phyloP scores from a whole-genome alignment of 1,140 invertebrate genomes.

The Plodia interpunctella region DNA sequence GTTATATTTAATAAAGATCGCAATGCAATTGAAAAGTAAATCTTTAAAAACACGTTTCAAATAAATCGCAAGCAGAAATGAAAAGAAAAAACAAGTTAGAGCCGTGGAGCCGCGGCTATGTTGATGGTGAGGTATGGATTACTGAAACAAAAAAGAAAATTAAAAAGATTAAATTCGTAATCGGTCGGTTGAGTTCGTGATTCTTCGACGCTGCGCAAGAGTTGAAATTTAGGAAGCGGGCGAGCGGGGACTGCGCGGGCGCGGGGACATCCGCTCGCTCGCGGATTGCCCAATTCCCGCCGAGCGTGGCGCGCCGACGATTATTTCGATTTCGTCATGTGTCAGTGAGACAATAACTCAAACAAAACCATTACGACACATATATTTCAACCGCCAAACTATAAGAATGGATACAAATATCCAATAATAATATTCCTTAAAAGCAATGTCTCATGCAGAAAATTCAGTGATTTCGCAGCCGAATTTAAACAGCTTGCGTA shows the following conservation, averaged over 20 bases:
- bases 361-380: slow-evolving; percentile 52
- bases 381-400: slow-evolving; percentile 28
- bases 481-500: slow-evolving; percentile 64
- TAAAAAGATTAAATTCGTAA: slow-evolving; percentile 33
- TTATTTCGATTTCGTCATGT: slow-evolving; percentile 53
- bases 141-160: slow-evolving; percentile 46
- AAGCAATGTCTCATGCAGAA: slow-evolving; percentile 58
- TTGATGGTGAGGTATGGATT: slow-evolving; percentile 12
- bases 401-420: slow-evolving; percentile 14
- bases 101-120: slow-evolving; percentile 5
- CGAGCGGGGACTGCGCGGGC: slow-evolving; percentile 20
- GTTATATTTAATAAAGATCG: slow-evolving; percentile 14
- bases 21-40: slow-evolving; percentile 8
- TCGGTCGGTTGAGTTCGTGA: slow-evolving; percentile 41
- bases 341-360: slow-evolving; percentile 44
- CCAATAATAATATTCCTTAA: not conserved
- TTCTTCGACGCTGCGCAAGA: slow-evolving; percentile 42
- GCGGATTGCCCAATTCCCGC: slow-evolving; percentile 68
- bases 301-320: slow-evolving; percentile 36
- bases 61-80: slow-evolving; percentile 10
- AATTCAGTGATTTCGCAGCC: slow-evolving; percentile 71
- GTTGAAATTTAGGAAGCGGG: slow-evolving; percentile 49
- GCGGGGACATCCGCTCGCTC: slow-evolving; percentile 47
- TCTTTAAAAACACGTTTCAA: not conserved
- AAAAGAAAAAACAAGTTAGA: slow-evolving; percentile 8